phyloP scores from a whole-genome alignment of 1,140 invertebrate species.

The Panagrolaimus sp. region DNA sequence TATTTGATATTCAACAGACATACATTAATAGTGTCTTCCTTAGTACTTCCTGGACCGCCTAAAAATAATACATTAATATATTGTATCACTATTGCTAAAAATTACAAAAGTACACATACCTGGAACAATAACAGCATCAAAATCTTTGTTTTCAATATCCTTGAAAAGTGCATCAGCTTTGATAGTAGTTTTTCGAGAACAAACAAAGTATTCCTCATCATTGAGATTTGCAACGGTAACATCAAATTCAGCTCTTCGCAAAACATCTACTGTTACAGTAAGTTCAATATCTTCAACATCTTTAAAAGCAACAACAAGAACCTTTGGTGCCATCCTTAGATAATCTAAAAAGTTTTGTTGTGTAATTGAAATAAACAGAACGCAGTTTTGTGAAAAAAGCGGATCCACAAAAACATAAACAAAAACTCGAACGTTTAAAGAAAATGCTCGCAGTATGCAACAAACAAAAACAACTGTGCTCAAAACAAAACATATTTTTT shows the following conservation, averaged over 20 bases:
- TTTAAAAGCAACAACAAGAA: slow-evolving; percentile 69
- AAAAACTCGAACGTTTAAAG: too few relatives aligned
- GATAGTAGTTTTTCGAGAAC: slow-evolving; percentile 37
- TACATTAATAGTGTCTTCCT: too few relatives aligned
- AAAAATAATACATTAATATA: not conserved
- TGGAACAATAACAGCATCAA: slow-evolving; percentile 78
- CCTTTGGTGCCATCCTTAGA: slow-evolving; percentile 35
- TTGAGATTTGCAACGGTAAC: slow-evolving; percentile 50
- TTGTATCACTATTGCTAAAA: not conserved
- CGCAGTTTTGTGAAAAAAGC: too few relatives aligned
- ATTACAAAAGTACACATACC: slow-evolving; percentile 67
- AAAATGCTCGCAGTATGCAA: too few relatives aligned
- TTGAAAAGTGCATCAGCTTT: slow-evolving; percentile 40
- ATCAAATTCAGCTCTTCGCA: slow-evolving; percentile 78
- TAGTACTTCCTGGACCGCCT: too few relatives aligned
- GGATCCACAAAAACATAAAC: too few relatives aligned
- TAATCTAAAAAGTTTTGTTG: too few relatives aligned
- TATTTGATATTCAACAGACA: too few relatives aligned
- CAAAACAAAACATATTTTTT: too few relatives aligned
- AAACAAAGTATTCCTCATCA: slow-evolving; percentile 30
- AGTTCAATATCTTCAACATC: slow-evolving; percentile 93
- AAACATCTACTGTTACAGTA: slow-evolving; percentile 78
- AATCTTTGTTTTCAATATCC: slow-evolving; percentile 50
- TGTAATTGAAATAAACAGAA: too few relatives aligned
- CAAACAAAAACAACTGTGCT: too few relatives aligned